Percentiles rank a stretch among this genome's conserved stretches.
phyloP scores from a whole-genome alignment of 1,140 invertebrate genomes.

The Ceratoteleas bidentatus region DNA sequence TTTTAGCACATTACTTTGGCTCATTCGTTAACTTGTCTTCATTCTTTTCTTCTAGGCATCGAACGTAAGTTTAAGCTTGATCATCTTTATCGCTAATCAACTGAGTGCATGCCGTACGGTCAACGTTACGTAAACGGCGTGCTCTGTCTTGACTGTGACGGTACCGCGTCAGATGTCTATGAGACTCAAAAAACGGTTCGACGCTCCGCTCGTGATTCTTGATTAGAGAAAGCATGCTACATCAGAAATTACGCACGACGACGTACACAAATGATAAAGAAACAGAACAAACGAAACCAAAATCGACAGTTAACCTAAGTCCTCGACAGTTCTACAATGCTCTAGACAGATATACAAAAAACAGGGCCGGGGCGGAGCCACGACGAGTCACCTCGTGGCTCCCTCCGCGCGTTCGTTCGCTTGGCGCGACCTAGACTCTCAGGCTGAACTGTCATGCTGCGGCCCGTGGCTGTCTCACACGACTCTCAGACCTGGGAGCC shows the following conservation, averaged over 20 bases:
- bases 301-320: slow-evolving; percentile 61
- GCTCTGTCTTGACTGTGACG: slow-evolving; percentile 49
- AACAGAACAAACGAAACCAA: slow-evolving; percentile 48
- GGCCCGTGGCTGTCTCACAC: too few relatives aligned
- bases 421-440: too few relatives aligned
- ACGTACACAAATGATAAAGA: slow-evolving; percentile 63
- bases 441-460: too few relatives aligned
- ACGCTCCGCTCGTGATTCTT: slow-evolving; percentile 66
- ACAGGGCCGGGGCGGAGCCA: slow-evolving; percentile 47
- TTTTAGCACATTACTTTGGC: neutral
- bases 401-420: slow-evolving; percentile 48
- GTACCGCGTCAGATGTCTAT: slow-evolving; percentile 29
- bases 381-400: slow-evolving; percentile 48
- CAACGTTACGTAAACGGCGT: slow-evolving; percentile 62
- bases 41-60: neutral
- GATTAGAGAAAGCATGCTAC: slow-evolving; percentile 72
- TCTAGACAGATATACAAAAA: slow-evolving; percentile 66
- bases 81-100: slow-evolving; percentile 54
- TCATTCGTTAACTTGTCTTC: neutral
- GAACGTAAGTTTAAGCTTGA: slow-evolving; percentile 25
- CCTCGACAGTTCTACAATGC: slow-evolving; percentile 67
- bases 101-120: slow-evolving; percentile 59
- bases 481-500: too few relatives aligned
- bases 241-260: slow-evolving; percentile 69
- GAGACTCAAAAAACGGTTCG: slow-evolving; percentile 43